Percentiles rank a stretch among this genome's conserved stretches.
These are phyloP conservation scores for Octodonta nipae DNA, from an alignment of 2,888 invertebrate species.

Conservation along the genomic window DNA sequence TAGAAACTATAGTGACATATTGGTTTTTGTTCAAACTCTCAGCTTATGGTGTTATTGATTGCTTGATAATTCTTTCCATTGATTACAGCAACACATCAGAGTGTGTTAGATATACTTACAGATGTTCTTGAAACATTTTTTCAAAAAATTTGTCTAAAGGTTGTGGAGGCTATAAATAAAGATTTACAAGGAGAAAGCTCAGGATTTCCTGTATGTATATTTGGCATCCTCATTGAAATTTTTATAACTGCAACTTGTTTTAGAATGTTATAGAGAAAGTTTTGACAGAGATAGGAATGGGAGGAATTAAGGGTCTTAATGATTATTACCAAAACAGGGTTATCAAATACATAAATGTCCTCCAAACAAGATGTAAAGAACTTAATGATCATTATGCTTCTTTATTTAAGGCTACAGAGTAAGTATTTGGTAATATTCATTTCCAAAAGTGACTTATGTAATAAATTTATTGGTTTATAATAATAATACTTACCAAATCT, in stretches of 20 bases:
- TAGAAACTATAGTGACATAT: no score
- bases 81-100: constrained; percentile 34
- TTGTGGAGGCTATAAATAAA: constrained; percentile 42
- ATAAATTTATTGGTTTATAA: no score
- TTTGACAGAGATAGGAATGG: constrained; percentile 46
- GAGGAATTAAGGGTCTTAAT: constrained; percentile 42
- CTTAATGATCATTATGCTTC: constrained; percentile 25
- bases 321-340: constrained; percentile 43
- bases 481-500: no score
- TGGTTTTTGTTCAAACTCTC: no score
- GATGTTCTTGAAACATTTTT: constrained; percentile 40
- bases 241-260: constrained; percentile 7
- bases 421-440: no score
- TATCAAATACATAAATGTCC: constrained; percentile 27
- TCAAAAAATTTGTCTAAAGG: constrained; percentile 35
- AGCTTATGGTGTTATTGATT: no score
- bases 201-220: constrained; percentile 39
- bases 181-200: constrained; percentile 31
- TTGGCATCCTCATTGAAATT: no score
- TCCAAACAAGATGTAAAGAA: constrained; percentile 26
- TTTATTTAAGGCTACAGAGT: no score
- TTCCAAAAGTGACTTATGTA: no score
- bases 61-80: constrained; percentile 6
- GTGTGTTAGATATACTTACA: constrained; percentile 36
- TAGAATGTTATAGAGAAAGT: constrained; percentile 49